Conservation (phyloP, 2,113 vertebrate species). For the Eclectus roratus region DNA sequence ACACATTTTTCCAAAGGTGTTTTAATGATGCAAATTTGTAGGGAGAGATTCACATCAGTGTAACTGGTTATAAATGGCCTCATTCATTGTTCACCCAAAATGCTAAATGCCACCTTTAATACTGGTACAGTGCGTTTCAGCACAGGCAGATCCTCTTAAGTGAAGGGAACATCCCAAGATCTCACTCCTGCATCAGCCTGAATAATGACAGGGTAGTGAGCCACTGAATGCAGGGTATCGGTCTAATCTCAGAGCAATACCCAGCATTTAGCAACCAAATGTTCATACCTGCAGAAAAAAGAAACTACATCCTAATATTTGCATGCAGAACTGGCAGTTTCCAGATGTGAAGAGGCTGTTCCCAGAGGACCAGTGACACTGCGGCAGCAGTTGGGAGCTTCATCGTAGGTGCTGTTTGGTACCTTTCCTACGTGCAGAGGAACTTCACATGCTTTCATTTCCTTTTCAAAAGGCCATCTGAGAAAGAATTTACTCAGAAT, state of each 20-base stretch:
- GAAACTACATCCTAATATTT: background rate
- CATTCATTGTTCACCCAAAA: background rate
- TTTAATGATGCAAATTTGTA: constrained; percentile 46
- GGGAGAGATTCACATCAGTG: constrained; percentile 11
- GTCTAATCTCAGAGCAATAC: background rate
- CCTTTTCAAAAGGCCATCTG: background rate
- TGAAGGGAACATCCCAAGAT: background rate
- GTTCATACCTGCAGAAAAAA: background rate
- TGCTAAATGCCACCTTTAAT: background rate
- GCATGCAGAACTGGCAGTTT: background rate
- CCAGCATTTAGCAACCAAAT: background rate
- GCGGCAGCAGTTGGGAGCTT: background rate
- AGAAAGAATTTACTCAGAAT: background rate
- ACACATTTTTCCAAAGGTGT: constrained; percentile 61
- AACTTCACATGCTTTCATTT: background rate
- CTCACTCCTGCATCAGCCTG: background rate
- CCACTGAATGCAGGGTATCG: accelerated
- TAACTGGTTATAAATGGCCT: constrained; percentile 28
- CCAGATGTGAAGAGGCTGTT: background rate
- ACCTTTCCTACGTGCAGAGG: background rate
- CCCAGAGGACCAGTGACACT: background rate
- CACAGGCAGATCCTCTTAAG: background rate
- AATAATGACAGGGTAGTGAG: background rate
- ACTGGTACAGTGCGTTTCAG: background rate
- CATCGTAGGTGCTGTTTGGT: background rate